Conservation (phyloP, 2,113 vertebrate genomes). For the Symphodus melops region DNA sequence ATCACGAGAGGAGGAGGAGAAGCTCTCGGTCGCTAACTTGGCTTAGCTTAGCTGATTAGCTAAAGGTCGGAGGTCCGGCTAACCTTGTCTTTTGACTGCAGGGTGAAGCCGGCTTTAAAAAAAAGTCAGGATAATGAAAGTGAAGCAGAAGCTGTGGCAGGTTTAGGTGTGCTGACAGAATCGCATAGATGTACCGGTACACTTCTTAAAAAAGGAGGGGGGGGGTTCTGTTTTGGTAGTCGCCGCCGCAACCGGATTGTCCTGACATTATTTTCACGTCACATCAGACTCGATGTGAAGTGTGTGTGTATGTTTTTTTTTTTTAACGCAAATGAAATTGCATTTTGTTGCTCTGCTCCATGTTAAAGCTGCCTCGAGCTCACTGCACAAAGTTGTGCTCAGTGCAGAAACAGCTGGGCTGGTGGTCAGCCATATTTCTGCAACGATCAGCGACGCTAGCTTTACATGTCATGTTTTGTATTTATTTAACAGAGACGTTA, state of each 20-base stretch:
- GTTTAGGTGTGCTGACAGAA: fast-evolving
- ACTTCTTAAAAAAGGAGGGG: too few relatives aligned
- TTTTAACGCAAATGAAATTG: background rate
- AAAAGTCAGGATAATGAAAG: background rate
- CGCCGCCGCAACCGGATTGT: slow-evolving; percentile 27
- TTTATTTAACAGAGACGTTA: background rate
- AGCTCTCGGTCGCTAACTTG: slow-evolving; percentile 36
- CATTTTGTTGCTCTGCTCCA: background rate
- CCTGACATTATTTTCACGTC: background rate
- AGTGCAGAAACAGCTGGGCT: slow-evolving; percentile 57
- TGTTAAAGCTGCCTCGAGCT: background rate
- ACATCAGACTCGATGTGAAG: background rate
- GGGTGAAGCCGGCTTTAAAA: background rate
- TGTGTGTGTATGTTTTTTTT: too few relatives aligned
- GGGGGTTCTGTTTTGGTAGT: background rate
- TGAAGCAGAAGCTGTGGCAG: background rate
- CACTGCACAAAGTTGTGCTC: slow-evolving; percentile 21
- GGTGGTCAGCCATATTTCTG: slow-evolving; percentile 69
- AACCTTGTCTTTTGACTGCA: slow-evolving; percentile 63
- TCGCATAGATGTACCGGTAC: background rate
- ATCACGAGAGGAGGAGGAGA: background rate
- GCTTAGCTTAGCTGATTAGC: slow-evolving; percentile 66
- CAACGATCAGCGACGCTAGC: slow-evolving; percentile 5
- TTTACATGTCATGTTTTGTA: background rate
- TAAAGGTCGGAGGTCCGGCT: slow-evolving; percentile 76